phyloP scores from a whole-genome alignment of 2,888 invertebrate genomes.

The Micropterix aruncella region DNA sequence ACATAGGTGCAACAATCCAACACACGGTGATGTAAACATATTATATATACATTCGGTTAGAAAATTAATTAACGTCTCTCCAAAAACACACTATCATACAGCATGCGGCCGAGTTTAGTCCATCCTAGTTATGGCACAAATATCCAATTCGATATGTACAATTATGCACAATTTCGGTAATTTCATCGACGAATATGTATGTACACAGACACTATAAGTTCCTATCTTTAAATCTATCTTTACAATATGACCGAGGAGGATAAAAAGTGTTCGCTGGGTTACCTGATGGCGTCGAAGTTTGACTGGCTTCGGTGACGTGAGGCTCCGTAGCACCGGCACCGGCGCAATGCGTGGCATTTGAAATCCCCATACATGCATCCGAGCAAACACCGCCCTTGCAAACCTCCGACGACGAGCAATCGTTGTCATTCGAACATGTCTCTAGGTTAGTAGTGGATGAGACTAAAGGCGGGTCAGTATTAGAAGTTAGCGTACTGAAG shows the following conservation, averaged over 20 bases:
- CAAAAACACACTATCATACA: background rate
- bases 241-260: too few species aligned
- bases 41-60: background rate
- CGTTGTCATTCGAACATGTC: background rate
- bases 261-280: background rate
- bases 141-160: background rate
- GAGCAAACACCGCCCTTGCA: background rate
- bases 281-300: background rate
- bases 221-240: background rate
- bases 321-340: background rate
- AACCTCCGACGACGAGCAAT: background rate
- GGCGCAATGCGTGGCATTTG: background rate
- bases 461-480: background rate
- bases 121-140: background rate
- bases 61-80: too few species aligned
- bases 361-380: background rate
- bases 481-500: background rate
- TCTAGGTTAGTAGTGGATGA: background rate
- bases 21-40: conserved; percentile 1
- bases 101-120: background rate
- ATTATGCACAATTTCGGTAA: background rate
- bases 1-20: conserved; percentile 9
- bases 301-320: background rate
- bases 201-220: background rate
- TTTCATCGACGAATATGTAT: too few species aligned